These are phyloP conservation scores for Ephydatia muelleri DNA, from an alignment of 37 sponge, comb jelly and placozoan species.

Conservation along the genomic window DNA sequence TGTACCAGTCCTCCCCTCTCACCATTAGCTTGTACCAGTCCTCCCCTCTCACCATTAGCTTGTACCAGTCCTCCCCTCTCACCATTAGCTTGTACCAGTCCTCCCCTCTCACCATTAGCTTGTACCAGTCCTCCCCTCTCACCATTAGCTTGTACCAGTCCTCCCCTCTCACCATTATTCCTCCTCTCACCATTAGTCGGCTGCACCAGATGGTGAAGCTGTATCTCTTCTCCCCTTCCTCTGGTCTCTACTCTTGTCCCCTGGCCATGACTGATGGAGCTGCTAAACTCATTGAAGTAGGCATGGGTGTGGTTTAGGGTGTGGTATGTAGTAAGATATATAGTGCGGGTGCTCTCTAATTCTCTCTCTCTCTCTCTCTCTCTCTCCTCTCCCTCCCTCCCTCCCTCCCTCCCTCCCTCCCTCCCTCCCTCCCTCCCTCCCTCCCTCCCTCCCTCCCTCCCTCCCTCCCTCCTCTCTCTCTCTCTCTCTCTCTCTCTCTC, in stretches of 20 bases:
- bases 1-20: too few species aligned
- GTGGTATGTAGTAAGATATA: neutral
- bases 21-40: too few species aligned
- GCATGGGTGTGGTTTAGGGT: neutral
- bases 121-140: too few species aligned
- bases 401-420: neutral
- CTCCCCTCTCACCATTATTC: too few species aligned
- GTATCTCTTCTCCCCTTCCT: slow-evolving; percentile 78
- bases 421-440: slow-evolving; percentile 1
- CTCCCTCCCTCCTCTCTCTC: neutral
- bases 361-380: neutral
- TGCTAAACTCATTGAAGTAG: slow-evolving; percentile 76
- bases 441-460: neutral
- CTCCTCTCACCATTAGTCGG: slow-evolving; percentile 39
- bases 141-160: too few species aligned
- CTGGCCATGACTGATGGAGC: slow-evolving; percentile 99
- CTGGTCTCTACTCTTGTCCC: slow-evolving; percentile 96
- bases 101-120: too few species aligned
- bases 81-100: too few species aligned
- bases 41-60: too few species aligned
- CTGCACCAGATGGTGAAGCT: slow-evolving; percentile 81
- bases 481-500: too few species aligned
- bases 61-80: too few species aligned
- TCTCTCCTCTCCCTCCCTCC: neutral
- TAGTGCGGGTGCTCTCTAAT: neutral